These are phyloP conservation scores for Gallinago paraguaiae DNA, from an alignment of 2,113 vertebrate genomes.

Conservation along the genomic window DNA sequence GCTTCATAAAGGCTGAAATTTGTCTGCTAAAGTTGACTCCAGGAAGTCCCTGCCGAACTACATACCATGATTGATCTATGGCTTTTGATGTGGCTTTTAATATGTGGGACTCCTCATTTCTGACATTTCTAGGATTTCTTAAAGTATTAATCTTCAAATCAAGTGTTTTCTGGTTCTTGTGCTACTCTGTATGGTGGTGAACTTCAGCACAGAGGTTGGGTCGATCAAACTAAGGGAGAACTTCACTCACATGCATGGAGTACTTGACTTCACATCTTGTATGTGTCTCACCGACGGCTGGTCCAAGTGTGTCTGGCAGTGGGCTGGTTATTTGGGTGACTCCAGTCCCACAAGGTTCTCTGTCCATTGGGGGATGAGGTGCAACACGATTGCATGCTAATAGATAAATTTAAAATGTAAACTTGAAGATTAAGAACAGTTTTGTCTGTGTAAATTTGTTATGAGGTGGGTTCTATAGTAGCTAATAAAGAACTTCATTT, in stretches of 20 bases:
- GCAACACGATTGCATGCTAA: neutral
- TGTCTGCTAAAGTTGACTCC: neutral
- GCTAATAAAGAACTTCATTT: neutral
- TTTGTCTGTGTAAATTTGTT: neutral
- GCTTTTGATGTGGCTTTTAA: neutral
- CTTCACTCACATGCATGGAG: neutral
- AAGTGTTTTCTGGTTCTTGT: neutral
- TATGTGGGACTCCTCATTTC: neutral
- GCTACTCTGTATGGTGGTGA: neutral
- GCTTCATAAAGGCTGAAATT: neutral
- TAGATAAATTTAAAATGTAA: neutral
- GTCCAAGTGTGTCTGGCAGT: neutral
- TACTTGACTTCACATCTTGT: neutral
- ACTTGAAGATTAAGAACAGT: neutral
- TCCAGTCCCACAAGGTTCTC: neutral
- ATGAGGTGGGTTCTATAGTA: neutral
- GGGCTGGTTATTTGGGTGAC: neutral
- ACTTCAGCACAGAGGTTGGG: neutral
- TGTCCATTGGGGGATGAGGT: neutral
- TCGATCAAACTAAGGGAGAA: neutral
- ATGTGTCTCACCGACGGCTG: neutral
- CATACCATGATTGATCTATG: neutral
- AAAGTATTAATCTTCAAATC: neutral
- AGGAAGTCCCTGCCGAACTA: neutral
- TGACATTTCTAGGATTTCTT: neutral